Percentiles rank a stretch among this genome's conserved stretches.
Conservation (phyloP, 1,140 invertebrate species). For the Drosophila leontia region DNA sequence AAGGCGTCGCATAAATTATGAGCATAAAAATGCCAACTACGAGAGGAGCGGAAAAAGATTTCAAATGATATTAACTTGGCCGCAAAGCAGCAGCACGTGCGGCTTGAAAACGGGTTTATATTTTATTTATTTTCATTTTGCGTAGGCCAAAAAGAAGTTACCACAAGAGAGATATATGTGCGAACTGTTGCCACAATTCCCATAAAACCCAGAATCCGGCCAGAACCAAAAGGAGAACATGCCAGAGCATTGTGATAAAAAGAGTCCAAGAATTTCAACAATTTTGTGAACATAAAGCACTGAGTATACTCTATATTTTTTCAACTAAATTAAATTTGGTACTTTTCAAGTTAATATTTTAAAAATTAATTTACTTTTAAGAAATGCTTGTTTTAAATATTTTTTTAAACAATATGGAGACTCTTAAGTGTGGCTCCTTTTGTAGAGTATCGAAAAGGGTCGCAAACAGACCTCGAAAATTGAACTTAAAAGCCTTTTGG, state of each 20-base stretch:
- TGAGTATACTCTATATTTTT: neutral
- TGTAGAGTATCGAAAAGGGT: constrained; percentile 41
- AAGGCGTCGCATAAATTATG: constrained; percentile 72
- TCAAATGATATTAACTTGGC: constrained; percentile 22
- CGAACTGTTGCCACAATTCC: constrained; percentile 45
- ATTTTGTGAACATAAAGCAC: constrained; percentile 2
- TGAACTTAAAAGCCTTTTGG: constrained; percentile 49
- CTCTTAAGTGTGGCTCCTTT: neutral
- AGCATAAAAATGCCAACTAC: constrained; percentile 72
- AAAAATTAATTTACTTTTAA: neutral
- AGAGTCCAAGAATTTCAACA: constrained; percentile 9
- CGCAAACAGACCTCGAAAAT: constrained; percentile 19
- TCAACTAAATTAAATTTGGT: no score
- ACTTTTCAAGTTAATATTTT: neutral
- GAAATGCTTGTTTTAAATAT: neutral
- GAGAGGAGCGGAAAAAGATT: constrained; percentile 36
- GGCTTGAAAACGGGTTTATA: constrained; percentile 27
- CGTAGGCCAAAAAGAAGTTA: constrained; percentile 33
- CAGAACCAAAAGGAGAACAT: constrained; percentile 1
- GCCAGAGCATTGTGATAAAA: constrained; percentile 13
- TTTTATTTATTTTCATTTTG: constrained; percentile 5
- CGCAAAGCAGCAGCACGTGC: constrained; percentile 55
- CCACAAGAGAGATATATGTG: constrained; percentile 40
- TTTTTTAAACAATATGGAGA: neutral
- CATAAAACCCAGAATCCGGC: constrained; percentile 21